Evolutionary conservation across 2,113 vertebrate genomes (phyloP), one percentile per base, ranked within the genome.

Genomic region (Ramphastos sulfuratus): DNA sequence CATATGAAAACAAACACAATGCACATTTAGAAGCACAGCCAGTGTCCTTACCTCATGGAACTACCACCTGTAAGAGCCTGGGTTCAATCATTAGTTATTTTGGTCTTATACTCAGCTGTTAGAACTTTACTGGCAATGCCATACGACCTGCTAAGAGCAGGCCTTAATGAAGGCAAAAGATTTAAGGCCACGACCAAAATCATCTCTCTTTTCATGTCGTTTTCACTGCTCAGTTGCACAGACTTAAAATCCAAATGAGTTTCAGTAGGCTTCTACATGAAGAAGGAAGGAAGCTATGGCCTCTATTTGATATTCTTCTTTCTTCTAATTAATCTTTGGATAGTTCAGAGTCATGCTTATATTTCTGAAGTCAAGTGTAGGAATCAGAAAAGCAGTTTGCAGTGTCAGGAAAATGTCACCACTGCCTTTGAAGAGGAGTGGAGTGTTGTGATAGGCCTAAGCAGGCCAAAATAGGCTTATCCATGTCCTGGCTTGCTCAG

Each of bases 271-370:
- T 91, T 54, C 15, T 33, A 15, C 17, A 37, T n/a, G 52, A 75
- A 8, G 3, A 61, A 70, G 24, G 10, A 73, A 30, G 30, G 50
- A 80, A 94, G 73, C 82, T 59, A 37, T 84, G 39, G 61, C 50
- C 52, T 91, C 93, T 75, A n/a, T 80, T 78, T 77, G 13, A 46
- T 30, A 28, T 86, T 37, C 44, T 91, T 89, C n/a, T 12, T 67
- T 92, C 52, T 92, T 93, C 59, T 94, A 95, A 96, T 95, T 96
- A 96, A 93, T 85, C 69, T 97, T 90, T 33, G 31, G 37, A 82
- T 85, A 88, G 82, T 76, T 95, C 91, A 91, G 93, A 95, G 46
- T 90, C 82, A 92, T 59, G 69, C 72, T 56, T 87, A 95, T n/a
- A 64, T 91, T 95, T 92, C 74, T 76, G 67, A 72, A 80, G 76